A percentile compares a stretch with the other conserved stretches of the same genome.
Evolutionary conservation across 2,797 vertebrate species (phyloP).

Genomic region (Leptodactylus fallax): DNA sequence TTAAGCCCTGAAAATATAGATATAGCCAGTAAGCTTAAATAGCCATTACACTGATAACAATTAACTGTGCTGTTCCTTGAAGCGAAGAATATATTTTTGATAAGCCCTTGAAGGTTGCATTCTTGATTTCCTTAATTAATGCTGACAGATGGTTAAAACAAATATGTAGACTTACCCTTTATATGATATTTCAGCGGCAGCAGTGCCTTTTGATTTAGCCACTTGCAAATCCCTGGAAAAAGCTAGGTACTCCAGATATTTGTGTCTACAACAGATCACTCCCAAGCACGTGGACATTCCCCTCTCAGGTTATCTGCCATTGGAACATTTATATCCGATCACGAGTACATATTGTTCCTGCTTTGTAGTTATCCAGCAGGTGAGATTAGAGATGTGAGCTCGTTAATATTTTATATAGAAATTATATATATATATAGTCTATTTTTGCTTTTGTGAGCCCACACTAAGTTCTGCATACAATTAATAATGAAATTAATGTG

Average conservation of each 20-base stretch:
- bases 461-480: background rate
- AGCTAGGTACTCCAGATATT: background rate
- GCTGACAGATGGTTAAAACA: slow-evolving; percentile 7
- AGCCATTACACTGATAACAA: background rate
- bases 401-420: background rate
- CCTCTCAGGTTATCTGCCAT: slow-evolving; percentile 18
- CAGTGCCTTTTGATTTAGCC: background rate
- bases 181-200: background rate
- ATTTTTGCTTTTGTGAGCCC: background rate
- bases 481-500: background rate
- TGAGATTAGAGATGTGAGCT: background rate
- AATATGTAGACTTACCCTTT: slow-evolving; percentile 18
- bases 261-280: background rate
- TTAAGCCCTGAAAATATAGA: background rate
- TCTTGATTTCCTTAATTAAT: background rate
- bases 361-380: background rate
- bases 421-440: background rate
- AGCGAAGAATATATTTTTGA: slow-evolving; percentile 6
- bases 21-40: background rate
- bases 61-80: slow-evolving; percentile 7
- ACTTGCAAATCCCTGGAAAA: background rate
- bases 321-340: slow-evolving; percentile 19
- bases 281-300: background rate
- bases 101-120: background rate
- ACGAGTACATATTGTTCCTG: slow-evolving; percentile 3